Conservation (phyloP, 2,888 invertebrate species). For the Tetragnatha montana region DNA sequence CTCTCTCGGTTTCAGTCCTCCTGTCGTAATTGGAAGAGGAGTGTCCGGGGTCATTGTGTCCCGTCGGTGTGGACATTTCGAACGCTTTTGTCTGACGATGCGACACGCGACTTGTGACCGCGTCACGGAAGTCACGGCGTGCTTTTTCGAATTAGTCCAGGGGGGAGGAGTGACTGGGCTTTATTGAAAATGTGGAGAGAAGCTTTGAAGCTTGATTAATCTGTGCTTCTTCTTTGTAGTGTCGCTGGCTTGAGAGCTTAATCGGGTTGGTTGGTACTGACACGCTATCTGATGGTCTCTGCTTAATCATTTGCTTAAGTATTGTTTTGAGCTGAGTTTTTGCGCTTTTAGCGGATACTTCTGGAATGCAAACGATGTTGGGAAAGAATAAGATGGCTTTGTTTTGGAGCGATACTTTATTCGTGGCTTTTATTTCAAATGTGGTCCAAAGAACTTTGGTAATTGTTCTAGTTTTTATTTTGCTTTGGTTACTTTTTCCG, state of each 20-base stretch:
- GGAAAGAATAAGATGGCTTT: no score
- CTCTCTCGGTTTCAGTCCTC: conserved; percentile 7
- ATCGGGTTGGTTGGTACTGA: neutral
- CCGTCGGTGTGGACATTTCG: neutral
- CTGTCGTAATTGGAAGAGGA: conserved; percentile 6
- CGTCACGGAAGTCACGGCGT: conserved; percentile 42
- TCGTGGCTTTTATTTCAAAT: no score
- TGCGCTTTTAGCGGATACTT: no score
- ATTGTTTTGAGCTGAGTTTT: no score
- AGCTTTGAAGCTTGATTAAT: neutral
- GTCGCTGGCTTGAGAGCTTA: neutral
- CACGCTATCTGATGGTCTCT: no score
- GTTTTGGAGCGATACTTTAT: no score
- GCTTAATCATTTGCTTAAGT: no score
- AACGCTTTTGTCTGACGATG: conserved; percentile 8
- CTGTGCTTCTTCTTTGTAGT: neutral
- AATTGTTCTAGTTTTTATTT: no score
- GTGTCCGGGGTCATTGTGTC: neutral
- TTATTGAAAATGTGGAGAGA: neutral
- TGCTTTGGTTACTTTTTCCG: no score
- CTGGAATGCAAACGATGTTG: no score
- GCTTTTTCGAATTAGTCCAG: neutral
- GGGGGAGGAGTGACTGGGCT: neutral
- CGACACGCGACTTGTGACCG: conserved; percentile 14
- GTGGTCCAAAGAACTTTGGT: no score